phyloP scores from a whole-genome alignment of 2,797 vertebrate genomes.

The Spinus pinus region DNA sequence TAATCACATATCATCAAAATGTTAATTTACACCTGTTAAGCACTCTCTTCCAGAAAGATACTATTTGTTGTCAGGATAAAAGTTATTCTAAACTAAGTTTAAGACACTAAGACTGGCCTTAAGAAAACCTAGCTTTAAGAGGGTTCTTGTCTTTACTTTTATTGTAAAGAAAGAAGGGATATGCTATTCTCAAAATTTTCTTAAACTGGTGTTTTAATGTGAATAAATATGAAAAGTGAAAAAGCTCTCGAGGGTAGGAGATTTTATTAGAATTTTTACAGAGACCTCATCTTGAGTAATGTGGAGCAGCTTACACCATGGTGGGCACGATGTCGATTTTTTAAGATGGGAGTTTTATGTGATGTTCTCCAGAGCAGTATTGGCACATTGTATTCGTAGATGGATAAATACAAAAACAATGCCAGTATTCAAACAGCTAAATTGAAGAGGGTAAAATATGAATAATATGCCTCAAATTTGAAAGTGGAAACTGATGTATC shows the following conservation, averaged over 20 bases:
- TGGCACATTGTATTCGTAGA: not conserved
- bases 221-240: not conserved
- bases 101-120: not conserved
- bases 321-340: not conserved
- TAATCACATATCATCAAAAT: not conserved
- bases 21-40: not conserved
- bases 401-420: not conserved
- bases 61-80: not conserved
- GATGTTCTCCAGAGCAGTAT: not conserved
- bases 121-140: not conserved
- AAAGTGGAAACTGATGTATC: not conserved
- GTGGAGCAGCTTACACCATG: not conserved
- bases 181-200: not conserved
- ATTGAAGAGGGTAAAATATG: not conserved
- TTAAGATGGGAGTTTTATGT: accelerated
- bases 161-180: not conserved
- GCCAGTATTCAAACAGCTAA: not conserved
- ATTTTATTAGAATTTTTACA: not conserved
- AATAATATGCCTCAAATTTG: not conserved
- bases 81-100: not conserved
- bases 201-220: not conserved
- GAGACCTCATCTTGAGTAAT: not conserved
- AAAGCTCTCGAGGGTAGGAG: not conserved
- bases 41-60: not conserved
- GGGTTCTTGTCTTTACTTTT: not conserved